phyloP scores from a whole-genome alignment of 2,113 vertebrate genomes.

The Atherinomorus stipes region DNA sequence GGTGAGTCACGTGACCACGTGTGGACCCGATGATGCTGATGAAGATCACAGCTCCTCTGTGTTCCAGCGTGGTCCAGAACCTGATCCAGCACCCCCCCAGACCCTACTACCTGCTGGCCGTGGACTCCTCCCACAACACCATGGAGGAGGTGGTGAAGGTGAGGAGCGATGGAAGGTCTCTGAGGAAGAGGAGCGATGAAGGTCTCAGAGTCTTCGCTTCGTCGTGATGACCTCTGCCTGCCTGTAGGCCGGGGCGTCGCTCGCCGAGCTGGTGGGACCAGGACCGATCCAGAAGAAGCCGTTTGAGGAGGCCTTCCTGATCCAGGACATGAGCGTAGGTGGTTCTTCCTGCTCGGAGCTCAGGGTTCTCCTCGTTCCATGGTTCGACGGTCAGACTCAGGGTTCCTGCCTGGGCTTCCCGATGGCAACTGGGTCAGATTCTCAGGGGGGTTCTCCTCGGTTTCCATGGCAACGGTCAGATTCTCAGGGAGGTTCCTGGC shows the following conservation, averaged over 20 bases:
- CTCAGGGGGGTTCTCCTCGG: no score
- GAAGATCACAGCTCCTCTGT: background rate
- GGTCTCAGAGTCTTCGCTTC: rapidly evolving
- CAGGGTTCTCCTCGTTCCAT: no score
- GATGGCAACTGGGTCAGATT: no score
- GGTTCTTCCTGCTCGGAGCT: background rate
- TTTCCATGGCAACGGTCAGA: no score
- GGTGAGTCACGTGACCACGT: slow-evolving; percentile 48
- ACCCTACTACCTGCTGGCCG: slow-evolving; percentile 86
- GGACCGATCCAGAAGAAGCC: slow-evolving; percentile 85
- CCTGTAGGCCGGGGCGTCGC: slow-evolving; percentile 87
- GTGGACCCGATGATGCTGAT: background rate
- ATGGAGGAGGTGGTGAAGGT: slow-evolving; percentile 90
- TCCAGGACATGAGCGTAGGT: slow-evolving; percentile 87
- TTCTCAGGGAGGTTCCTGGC: no score
- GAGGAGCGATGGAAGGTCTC: background rate
- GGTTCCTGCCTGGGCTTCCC: no score
- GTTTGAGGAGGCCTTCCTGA: slow-evolving; percentile 86
- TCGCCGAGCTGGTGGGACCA: slow-evolving; percentile 82
- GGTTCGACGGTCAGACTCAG: no score
- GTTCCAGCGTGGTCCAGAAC: slow-evolving; percentile 88
- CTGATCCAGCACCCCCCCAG: slow-evolving; percentile 85
- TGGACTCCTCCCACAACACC: slow-evolving; percentile 86
- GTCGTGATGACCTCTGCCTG: background rate
- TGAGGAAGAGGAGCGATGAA: no score